Percentiles rank a stretch among this genome's conserved stretches.
phyloP scores from a whole-genome alignment of 2,113 vertebrate genomes.

The Cheirogaleus medius region DNA sequence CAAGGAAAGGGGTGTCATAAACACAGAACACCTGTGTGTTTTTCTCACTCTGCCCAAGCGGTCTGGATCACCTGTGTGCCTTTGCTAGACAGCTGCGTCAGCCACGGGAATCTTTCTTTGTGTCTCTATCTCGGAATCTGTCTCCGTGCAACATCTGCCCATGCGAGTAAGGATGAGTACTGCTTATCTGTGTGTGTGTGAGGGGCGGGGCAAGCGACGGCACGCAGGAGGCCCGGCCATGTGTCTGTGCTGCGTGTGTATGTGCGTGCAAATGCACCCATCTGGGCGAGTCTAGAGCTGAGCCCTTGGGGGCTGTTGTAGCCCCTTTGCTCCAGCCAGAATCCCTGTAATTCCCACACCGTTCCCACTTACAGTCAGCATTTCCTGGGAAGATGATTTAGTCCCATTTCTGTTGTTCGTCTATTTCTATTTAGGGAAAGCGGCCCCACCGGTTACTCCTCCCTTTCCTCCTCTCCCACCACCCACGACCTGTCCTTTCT shows the following conservation, averaged over 20 bases:
- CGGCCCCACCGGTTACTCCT: conserved; percentile 55
- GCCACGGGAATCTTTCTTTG: background rate
- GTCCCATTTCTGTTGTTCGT: conserved; percentile 31
- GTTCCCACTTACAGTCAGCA: background rate
- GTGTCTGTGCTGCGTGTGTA: background rate
- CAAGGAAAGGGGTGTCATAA: background rate
- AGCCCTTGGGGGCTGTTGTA: background rate
- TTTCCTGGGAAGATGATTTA: conserved; percentile 59
- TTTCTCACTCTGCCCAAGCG: no score
- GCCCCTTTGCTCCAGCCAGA: background rate
- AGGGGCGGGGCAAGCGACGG: background rate
- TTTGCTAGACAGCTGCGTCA: background rate
- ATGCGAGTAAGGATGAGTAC: background rate
- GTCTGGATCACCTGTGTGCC: background rate
- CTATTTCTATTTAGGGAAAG: conserved; percentile 70
- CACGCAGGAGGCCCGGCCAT: background rate
- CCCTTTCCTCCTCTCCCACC: conserved; percentile 67
- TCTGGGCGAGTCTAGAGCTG: background rate
- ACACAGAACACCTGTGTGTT: rapidly evolving
- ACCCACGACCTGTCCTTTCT: conserved; percentile 35
- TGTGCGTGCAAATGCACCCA: background rate
- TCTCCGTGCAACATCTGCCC: background rate
- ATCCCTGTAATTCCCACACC: background rate
- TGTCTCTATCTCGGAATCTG: background rate
- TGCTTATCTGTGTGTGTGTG: no score